Base-by-base conservation (phyloP, 2,888 invertebrate species). In the Platycheirus rosarum region DNA sequence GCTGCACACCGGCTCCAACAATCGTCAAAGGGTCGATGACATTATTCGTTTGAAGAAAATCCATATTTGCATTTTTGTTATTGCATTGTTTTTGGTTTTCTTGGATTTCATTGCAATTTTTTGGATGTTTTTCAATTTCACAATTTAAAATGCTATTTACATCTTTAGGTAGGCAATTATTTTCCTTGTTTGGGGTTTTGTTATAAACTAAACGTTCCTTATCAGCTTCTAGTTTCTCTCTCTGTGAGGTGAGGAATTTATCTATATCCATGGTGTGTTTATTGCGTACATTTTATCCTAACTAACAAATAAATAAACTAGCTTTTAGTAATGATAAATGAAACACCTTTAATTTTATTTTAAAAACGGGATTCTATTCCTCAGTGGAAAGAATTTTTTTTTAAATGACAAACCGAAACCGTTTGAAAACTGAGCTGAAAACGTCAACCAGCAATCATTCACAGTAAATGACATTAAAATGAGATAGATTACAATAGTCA, bases 261-360 rank as follows among this genome's bases (percentile, higher is more conserved):
- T 84, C 78, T 2, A 78, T 60, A 35, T 84, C 69, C 80, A 80
- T 80, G 6, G 18, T 71, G 26, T 29, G 2, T n/a, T 16, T 14
- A 29, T n/a, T 11, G 14, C 60, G 13, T 3, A 29, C 23, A 65
- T 49, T 57, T 37, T 60, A 18, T n/a, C n/a, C n/a, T n/a, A n/a
- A n/a, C n/a, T n/a, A n/a, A n/a, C n/a, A n/a, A n/a, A n/a, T n/a
- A 32, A 32, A 7, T 3, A 32, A 32, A 32, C 29, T 1, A 7
- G 8, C 29, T 32, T 32, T 6, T 32, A 23, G 23, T 23, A 23
- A 23, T 23, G 2, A 23, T 23, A 4, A 23, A 23, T 23, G 6
- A 23, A 23, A 23, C 23, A 23, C 2, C 2, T 23, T 23, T 23
- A n/a, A 6, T 23, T 23, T 23, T 23, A 23, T 23, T 23, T 2